A percentile compares a stretch with the other conserved stretches of the same genome.
Conservation (phyloP, 2,888 invertebrate genomes). For the Alviniconcha strummeri region DNA sequence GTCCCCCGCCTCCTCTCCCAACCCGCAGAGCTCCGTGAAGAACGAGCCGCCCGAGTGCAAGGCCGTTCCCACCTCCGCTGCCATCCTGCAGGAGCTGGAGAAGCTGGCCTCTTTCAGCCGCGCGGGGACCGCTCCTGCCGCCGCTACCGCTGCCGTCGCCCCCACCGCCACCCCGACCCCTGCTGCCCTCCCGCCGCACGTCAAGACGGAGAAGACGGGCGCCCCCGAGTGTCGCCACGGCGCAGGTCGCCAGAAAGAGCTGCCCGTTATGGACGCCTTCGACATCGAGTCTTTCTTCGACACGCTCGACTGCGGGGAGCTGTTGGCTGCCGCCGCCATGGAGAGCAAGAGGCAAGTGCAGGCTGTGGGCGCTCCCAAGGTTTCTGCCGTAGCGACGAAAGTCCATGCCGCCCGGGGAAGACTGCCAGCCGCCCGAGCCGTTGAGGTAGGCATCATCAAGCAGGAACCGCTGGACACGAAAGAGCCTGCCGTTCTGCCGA, state of each 20-base stretch:
- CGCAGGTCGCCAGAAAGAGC: slow-evolving; percentile 32
- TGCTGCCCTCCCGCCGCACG: not conserved
- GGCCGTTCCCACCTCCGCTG: slow-evolving; percentile 11
- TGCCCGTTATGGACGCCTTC: slow-evolving; percentile 47
- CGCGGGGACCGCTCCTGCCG: not conserved
- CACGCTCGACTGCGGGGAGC: slow-evolving; percentile 9
- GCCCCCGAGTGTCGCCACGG: not conserved
- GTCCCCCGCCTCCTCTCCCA: slow-evolving; percentile 63
- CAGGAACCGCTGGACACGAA: slow-evolving; percentile 27
- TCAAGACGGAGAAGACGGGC: slow-evolving; percentile 24
- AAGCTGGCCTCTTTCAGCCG: slow-evolving; percentile 43
- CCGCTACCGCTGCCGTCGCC: slow-evolving; percentile 20
- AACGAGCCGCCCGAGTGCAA: slow-evolving; percentile 15
- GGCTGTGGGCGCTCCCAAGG: not conserved
- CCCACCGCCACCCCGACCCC: slow-evolving; percentile 32
- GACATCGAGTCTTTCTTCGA: slow-evolving; percentile 49
- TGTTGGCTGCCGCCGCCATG: slow-evolving; percentile 9
- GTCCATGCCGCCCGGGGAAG: not conserved
- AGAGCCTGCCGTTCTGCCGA: slow-evolving; percentile 12
- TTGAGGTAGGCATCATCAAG: not conserved
- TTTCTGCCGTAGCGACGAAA: not conserved
- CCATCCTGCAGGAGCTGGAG: slow-evolving; percentile 51
- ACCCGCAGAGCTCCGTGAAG: slow-evolving; percentile 42
- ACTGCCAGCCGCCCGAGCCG: not conserved
- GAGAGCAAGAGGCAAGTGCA: slow-evolving; percentile 29